Conservation (phyloP, 1,140 invertebrate genomes). For the Papilio helenus region DNA sequence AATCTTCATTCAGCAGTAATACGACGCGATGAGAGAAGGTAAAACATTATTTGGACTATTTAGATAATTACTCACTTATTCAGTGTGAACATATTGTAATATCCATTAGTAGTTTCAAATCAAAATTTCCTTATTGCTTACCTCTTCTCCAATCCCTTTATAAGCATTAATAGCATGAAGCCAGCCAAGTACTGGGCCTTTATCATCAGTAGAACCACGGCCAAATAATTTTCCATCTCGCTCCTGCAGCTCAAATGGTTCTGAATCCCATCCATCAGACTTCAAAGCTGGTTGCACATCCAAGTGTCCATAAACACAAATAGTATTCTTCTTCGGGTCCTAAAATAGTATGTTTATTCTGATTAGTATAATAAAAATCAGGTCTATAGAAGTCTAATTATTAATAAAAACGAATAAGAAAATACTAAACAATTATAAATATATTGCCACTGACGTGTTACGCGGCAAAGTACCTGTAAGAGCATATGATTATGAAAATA, state of each 20-base stretch:
- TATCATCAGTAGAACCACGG: slow-evolving; percentile 96
- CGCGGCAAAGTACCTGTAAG: slow-evolving; percentile 12
- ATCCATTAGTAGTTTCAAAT: background rate
- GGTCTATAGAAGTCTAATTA: background rate
- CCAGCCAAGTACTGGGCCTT: slow-evolving; percentile 96
- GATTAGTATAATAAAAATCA: background rate
- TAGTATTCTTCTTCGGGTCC: slow-evolving; percentile 94
- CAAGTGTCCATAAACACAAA: slow-evolving; percentile 98
- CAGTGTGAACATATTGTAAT: too few species aligned
- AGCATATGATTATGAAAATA: slow-evolving; percentile 37
- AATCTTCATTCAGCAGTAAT: too few species aligned
- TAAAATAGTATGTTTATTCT: slow-evolving; percentile 46
- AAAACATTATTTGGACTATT: too few species aligned
- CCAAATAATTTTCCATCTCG: slow-evolving; percentile 96
- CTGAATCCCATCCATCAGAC: slow-evolving; percentile 97
- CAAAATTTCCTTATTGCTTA: slow-evolving; percentile 47
- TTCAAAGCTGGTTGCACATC: slow-evolving; percentile 97
- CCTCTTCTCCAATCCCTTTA: slow-evolving; percentile 86
- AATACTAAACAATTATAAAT: background rate
- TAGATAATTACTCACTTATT: too few species aligned
- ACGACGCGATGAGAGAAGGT: too few species aligned
- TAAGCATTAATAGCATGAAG: slow-evolving; percentile 96
- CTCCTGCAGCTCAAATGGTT: slow-evolving; percentile 96
- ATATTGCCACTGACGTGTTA: background rate
- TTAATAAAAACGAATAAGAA: background rate